Percentiles rank a stretch among this genome's conserved stretches.
These are phyloP conservation scores for Nasonia oneida DNA, from an alignment of 2,888 invertebrate genomes.

Conservation along the genomic window DNA sequence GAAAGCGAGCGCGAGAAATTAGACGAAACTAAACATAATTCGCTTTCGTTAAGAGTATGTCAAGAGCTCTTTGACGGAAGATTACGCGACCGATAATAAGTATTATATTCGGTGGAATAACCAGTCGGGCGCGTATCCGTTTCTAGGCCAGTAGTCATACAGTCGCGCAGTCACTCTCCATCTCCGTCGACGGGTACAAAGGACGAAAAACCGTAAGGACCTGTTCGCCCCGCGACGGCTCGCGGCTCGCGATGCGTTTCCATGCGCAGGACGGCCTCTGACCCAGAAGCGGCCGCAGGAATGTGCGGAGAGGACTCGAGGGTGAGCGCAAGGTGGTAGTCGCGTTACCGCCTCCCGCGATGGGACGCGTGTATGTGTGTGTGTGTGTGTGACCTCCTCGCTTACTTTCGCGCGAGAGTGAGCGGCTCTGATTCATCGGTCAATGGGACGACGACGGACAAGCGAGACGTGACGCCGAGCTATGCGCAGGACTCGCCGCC, in stretches of 20 bases:
- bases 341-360: slow-evolving; percentile 31
- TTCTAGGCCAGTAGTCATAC: background rate
- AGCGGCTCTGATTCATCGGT: slow-evolving; percentile 50
- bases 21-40: slow-evolving; percentile 24
- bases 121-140: slow-evolving; percentile 26
- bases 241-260: background rate
- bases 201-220: slow-evolving; percentile 66
- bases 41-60: slow-evolving; percentile 39
- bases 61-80: background rate
- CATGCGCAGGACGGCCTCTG: slow-evolving; percentile 48
- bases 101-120: background rate
- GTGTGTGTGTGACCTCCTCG: slow-evolving; percentile 46
- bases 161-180: slow-evolving; percentile 18
- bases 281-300: slow-evolving; percentile 48
- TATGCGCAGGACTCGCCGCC: background rate
- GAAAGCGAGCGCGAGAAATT: background rate
- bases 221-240: slow-evolving; percentile 30
- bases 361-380: background rate
- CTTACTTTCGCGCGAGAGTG: slow-evolving; percentile 51
- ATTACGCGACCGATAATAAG: slow-evolving; percentile 26
- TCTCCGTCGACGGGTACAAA: slow-evolving; percentile 27
- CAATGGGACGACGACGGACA: slow-evolving; percentile 37
- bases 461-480: slow-evolving; percentile 5
- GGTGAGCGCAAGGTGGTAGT: slow-evolving; percentile 51
- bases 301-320: slow-evolving; percentile 44